These are phyloP conservation scores for Arrhamphus sclerolepis DNA, from an alignment of 2,797 vertebrate genomes.

Conservation along the genomic window DNA sequence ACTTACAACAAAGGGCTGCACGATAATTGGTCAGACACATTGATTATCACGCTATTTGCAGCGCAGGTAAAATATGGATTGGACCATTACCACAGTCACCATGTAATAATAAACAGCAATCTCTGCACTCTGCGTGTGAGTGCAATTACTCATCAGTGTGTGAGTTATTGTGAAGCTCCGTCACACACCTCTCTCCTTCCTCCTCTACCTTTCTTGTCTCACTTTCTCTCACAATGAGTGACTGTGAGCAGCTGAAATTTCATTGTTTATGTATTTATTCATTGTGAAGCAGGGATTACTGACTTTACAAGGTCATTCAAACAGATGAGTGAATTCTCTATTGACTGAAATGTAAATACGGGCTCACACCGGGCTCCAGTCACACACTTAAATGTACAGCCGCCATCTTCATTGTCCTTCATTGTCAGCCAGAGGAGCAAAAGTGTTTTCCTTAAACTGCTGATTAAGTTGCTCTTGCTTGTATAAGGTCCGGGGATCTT, in stretches of 20 bases:
- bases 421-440: conserved; percentile 64
- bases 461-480: conserved; percentile 67
- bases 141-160: conserved; percentile 52
- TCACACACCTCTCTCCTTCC: conserved; percentile 18
- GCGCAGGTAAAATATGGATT: conserved; percentile 58
- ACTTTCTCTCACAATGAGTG: conserved; percentile 47
- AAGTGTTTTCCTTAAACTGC: conserved; percentile 69
- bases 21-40: conserved; percentile 57
- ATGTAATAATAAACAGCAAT: conserved; percentile 44
- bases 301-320: conserved; percentile 79
- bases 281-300: conserved; percentile 73
- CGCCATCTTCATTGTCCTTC: conserved; percentile 68
- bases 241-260: conserved; percentile 55
- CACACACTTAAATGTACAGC: conserved; percentile 48
- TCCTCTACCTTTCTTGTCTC: conserved; percentile 24
- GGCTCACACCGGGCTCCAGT: conserved; percentile 54
- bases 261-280: conserved; percentile 79
- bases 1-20: conserved; percentile 2
- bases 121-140: conserved; percentile 28
- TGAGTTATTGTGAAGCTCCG: conserved; percentile 49
- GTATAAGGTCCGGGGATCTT: conserved; percentile 53
- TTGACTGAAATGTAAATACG: conserved; percentile 76
- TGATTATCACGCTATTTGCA: conserved; percentile 60
- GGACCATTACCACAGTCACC: conserved; percentile 51
- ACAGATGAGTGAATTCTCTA: conserved; percentile 73